These are phyloP conservation scores for Microchrysa polita DNA, from an alignment of 2,888 invertebrate genomes.

Conservation along the genomic window DNA sequence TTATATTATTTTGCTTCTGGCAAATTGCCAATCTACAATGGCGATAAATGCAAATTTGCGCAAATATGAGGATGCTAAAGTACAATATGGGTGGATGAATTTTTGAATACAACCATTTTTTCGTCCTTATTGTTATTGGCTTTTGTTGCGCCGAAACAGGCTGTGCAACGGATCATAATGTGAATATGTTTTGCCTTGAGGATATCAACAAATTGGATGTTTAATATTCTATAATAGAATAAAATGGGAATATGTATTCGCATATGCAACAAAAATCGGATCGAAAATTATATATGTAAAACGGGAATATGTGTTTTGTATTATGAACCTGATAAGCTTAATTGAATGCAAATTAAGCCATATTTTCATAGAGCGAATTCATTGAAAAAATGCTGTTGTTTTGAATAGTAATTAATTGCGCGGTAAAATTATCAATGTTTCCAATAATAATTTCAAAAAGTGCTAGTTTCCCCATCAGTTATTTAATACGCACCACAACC, in stretches of 20 bases:
- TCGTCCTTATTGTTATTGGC: no score
- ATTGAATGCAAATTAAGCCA: no score
- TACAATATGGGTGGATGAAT: neutral
- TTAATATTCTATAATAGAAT: constrained; percentile 12
- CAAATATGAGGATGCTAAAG: neutral
- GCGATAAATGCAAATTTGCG: constrained; percentile 39
- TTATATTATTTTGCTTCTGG: constrained; percentile 41
- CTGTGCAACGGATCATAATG: neutral
- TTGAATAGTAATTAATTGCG: no score
- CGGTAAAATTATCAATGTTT: no score
- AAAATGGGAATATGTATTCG: neutral
- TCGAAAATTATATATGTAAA: neutral
- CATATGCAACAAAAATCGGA: neutral
- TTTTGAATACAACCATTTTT: neutral
- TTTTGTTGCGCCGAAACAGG: neutral
- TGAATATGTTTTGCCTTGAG: constrained; percentile 5
- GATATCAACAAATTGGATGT: constrained; percentile 33
- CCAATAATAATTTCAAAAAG: no score
- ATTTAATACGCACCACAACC: no score
- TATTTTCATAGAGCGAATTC: no score
- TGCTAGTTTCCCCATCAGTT: no score
- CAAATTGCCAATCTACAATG: constrained; percentile 38
- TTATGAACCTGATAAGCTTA: no score
- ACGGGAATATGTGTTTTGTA: neutral
- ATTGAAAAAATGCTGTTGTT: no score